Evolutionary conservation across 2,113 vertebrate genomes (phyloP).

Genomic region (Eurypyga helias): DNA sequence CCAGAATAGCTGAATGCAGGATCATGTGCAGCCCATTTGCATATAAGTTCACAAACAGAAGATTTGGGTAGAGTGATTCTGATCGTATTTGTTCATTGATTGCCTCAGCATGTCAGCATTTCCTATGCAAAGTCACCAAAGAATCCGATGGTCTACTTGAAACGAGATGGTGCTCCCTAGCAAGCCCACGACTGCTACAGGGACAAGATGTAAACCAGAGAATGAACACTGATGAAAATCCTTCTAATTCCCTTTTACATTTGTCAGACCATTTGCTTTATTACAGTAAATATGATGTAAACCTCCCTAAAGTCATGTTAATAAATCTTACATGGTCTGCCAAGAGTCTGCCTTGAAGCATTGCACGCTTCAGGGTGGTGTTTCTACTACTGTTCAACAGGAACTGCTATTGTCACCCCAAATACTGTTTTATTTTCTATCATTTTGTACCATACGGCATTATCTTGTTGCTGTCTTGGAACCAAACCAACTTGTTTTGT

Average conservation of each 20-base stretch:
- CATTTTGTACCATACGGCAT: not conserved
- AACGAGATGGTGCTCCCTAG: not conserved
- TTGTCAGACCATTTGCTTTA: slow-evolving; percentile 4
- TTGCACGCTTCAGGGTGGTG: not conserved
- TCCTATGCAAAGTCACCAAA: not conserved
- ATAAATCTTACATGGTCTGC: not conserved
- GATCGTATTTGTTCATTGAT: fast-evolving
- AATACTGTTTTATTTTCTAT: not conserved
- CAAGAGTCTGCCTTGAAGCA: not conserved
- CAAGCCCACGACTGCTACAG: not conserved
- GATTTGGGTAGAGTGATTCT: not conserved
- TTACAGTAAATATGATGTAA: not conserved
- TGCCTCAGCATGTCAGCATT: not conserved
- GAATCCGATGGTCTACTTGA: not conserved
- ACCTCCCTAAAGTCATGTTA: not conserved
- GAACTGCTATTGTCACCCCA: not conserved
- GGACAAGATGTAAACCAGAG: not conserved
- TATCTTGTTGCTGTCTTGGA: not conserved
- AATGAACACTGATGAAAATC: not conserved
- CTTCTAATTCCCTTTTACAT: not conserved
- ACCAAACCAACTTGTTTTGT: not conserved
- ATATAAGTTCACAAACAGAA: not conserved
- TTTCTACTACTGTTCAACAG: not conserved
- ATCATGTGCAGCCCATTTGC: not conserved
- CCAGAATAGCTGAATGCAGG: not conserved